Evolutionary conservation across 2,888 invertebrate genomes (phyloP), one percentile per base, ranked within the genome.

Genomic region (Diaprepes abbreviatus): DNA sequence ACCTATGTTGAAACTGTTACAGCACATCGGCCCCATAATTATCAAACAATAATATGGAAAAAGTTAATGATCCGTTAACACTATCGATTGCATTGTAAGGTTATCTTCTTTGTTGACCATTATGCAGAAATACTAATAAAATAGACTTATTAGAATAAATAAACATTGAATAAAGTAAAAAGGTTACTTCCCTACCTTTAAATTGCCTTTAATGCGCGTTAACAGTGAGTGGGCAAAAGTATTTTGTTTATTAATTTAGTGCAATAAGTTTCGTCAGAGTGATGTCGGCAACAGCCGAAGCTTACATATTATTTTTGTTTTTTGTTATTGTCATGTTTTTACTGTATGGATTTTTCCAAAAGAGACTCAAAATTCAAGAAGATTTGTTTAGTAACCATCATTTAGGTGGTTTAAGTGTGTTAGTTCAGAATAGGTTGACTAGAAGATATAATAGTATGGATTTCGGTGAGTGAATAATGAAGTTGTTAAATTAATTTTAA

Each of bases 321-420:
- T 59, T 78, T 35, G 45, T 77, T 16, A 63, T 76, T 19, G 48
- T 74, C 5, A 63, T 78, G 63, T 73, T 77, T 48, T 43, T 77
- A 31, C 59, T 78, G 5, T 78, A 78, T 64, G 70, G 71, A 10
- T 75, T 73, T 50, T 73, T 76, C 38, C 78, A 78, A 72, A 74
- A 70, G 33, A 69, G 67, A 40, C 62, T 76, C 6, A 66, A 72
- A 40, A 6, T 71, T 2, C 70, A 62, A 6, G 72, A 73, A 45
- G 72, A 72, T 6, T 40, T 72, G 33, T 40, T 70, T 3, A 66
- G 19, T 36, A 40, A 50, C 43, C 60, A 65, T 10, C 40, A 48
- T 43, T 59, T 60, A 7, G 66, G 50, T 21, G 60, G 70, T 17
- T 38, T 69, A 10, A 64, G 64, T 58, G 63, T 64, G 7, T 43